A percentile compares a stretch with the other conserved stretches of the same genome.
Evolutionary conservation across 2,113 vertebrate species (phyloP).

Genomic region (Sander vitreus): DNA sequence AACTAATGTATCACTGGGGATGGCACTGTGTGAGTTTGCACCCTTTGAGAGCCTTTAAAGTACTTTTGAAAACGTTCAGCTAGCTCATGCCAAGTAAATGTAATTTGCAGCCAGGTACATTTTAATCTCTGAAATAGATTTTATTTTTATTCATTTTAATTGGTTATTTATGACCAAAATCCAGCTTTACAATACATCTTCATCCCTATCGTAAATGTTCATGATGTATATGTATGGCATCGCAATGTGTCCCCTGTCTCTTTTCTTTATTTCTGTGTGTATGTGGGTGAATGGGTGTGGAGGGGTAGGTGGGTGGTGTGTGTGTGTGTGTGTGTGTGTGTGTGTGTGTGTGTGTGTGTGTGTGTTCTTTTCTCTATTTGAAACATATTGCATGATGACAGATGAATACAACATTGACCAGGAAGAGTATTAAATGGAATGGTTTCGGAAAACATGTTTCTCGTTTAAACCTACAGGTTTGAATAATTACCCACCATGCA

Average conservation of each 20-base stretch:
- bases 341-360: background rate
- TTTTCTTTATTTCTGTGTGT: background rate
- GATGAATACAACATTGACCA: conserved; percentile 40
- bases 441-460: conserved; percentile 28
- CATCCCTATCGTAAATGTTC: conserved; percentile 10
- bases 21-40: background rate
- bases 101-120: background rate
- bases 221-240: conserved; percentile 24
- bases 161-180: background rate
- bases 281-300: too few relatives aligned
- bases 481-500: conserved; percentile 51
- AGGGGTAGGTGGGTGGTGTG: background rate
- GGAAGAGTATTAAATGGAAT: conserved; percentile 28
- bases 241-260: background rate
- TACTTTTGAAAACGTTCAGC: conserved; percentile 26
- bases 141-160: conserved; percentile 19
- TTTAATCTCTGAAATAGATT: background rate
- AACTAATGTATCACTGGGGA: conserved; percentile 18
- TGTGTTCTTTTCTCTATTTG: background rate
- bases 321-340: too few relatives aligned
- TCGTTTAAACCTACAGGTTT: conserved; percentile 25
- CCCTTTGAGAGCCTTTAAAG: conserved; percentile 7
- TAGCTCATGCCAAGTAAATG: background rate
- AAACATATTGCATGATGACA: conserved; percentile 29
- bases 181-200: background rate